Percentiles rank a stretch among this genome's conserved stretches.
phyloP scores from a whole-genome alignment of 2,888 invertebrate genomes.

The Cheilosia urbana region DNA sequence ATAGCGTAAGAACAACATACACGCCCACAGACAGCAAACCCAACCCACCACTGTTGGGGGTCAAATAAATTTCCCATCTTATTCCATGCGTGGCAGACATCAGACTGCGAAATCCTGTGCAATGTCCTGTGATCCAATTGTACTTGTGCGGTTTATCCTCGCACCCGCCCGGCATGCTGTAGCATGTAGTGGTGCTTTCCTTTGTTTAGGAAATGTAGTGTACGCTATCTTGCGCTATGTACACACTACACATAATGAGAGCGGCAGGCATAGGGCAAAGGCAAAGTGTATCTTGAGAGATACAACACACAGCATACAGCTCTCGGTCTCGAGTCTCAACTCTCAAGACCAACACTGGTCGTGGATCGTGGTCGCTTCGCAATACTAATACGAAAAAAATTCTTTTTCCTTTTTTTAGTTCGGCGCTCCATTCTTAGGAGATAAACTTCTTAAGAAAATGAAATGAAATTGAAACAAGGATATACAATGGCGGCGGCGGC shows the following conservation, averaged over 20 bases:
- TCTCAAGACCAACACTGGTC: conserved; percentile 36
- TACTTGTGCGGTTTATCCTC: conserved; percentile 55
- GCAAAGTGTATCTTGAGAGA: conserved; percentile 27
- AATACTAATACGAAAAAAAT: conserved; percentile 60
- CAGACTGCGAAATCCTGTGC: conserved; percentile 59
- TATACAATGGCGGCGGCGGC: conserved; percentile 56
- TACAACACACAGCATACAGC: no score
- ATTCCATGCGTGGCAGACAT: conserved; percentile 73
- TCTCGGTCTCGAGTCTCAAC: background rate
- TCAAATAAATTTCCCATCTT: conserved; percentile 70
- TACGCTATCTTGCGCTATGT: conserved; percentile 21
- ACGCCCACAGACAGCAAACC: background rate
- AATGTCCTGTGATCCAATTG: conserved; percentile 65
- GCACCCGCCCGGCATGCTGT: conserved; percentile 10
- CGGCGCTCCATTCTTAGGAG: conserved; percentile 53
- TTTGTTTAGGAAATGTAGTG: conserved; percentile 50
- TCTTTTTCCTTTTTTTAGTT: conserved; percentile 14
- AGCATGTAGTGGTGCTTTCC: conserved; percentile 30
- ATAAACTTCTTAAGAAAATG: conserved; percentile 73
- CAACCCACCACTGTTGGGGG: conserved; percentile 42
- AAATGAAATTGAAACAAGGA: conserved; percentile 73
- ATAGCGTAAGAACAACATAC: conserved; percentile 35
- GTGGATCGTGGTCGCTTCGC: no score
- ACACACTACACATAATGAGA: conserved; percentile 6
- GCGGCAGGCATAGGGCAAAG: conserved; percentile 33